These are phyloP conservation scores for Ophthalmolycus amberensis DNA, from an alignment of 2,113 vertebrate genomes.

Conservation along the genomic window DNA sequence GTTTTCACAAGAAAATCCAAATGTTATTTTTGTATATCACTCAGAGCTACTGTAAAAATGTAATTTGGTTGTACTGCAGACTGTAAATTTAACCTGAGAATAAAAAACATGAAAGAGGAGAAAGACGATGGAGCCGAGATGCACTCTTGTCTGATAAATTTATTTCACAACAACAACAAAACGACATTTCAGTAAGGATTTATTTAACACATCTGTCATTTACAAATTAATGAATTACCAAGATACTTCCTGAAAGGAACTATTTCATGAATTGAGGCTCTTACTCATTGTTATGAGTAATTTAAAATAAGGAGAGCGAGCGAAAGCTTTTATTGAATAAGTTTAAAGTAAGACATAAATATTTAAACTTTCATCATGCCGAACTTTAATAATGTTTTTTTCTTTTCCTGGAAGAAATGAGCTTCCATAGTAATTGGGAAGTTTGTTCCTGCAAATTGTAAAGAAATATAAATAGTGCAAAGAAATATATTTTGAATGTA, in stretches of 20 bases:
- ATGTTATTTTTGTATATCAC: constrained; percentile 7
- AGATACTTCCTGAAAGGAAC: background rate
- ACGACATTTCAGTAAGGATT: background rate
- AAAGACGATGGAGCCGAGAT: background rate
- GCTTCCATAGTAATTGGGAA: too few relatives aligned
- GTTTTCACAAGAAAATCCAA: background rate
- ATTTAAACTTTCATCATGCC: too few relatives aligned
- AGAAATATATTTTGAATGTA: too few relatives aligned
- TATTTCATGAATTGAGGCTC: too few relatives aligned
- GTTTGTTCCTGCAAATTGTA: too few relatives aligned
- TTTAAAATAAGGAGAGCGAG: too few relatives aligned
- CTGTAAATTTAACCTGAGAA: background rate
- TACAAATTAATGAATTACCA: background rate
- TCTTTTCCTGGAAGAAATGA: too few relatives aligned
- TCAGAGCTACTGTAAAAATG: background rate
- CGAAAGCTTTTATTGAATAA: too few relatives aligned
- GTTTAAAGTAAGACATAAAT: too few relatives aligned
- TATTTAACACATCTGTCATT: background rate
- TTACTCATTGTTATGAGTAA: too few relatives aligned
- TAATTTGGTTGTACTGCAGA: background rate
- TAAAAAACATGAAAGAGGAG: background rate
- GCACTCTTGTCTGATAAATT: background rate
- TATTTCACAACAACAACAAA: background rate
- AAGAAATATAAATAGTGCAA: too few relatives aligned
- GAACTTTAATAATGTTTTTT: too few relatives aligned